phyloP scores from a whole-genome alignment of 92 coral and sea anemone genomes.

The Micromussa lordhowensis region DNA sequence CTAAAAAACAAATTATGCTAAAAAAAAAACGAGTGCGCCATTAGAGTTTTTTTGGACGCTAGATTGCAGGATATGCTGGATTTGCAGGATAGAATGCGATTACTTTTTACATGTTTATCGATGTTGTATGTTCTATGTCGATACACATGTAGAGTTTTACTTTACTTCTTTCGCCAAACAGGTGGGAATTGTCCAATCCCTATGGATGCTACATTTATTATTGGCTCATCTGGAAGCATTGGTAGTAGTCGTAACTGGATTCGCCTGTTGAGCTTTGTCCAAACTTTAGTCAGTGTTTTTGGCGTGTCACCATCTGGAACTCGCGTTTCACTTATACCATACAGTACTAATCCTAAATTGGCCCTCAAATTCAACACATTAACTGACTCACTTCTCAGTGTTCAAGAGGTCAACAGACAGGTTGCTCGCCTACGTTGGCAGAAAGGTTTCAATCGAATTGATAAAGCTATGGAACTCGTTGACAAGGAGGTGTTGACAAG shows the following conservation, averaged over 20 bases:
- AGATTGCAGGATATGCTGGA: no score
- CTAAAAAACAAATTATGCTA: no score
- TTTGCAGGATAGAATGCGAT: neutral
- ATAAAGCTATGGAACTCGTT: conserved; percentile 76
- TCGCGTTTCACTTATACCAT: conserved; percentile 70
- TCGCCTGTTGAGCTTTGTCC: conserved; percentile 70
- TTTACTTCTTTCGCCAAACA: conserved; percentile 19
- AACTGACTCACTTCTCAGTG: conserved; percentile 64
- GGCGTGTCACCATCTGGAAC: conserved; percentile 74
- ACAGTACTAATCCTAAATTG: conserved; percentile 56
- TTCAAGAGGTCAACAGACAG: conserved; percentile 66
- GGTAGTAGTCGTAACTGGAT: conserved; percentile 78
- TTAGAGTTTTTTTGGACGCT: neutral
- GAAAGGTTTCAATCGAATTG: conserved; percentile 81
- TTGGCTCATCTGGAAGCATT: conserved; percentile 83
- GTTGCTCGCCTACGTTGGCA: conserved; percentile 69
- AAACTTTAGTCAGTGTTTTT: conserved; percentile 64
- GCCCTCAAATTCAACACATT: conserved; percentile 79
- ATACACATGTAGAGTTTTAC: neutral
- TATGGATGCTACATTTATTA: conserved; percentile 79
- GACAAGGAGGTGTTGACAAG: conserved; percentile 76
- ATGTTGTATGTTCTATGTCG: neutral
- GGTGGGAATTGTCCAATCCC: conserved; percentile 72
- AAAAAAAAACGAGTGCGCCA: no score
- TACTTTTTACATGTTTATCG: neutral